phyloP scores from a whole-genome alignment of 2,888 invertebrate species.

The Heliconius sara region DNA sequence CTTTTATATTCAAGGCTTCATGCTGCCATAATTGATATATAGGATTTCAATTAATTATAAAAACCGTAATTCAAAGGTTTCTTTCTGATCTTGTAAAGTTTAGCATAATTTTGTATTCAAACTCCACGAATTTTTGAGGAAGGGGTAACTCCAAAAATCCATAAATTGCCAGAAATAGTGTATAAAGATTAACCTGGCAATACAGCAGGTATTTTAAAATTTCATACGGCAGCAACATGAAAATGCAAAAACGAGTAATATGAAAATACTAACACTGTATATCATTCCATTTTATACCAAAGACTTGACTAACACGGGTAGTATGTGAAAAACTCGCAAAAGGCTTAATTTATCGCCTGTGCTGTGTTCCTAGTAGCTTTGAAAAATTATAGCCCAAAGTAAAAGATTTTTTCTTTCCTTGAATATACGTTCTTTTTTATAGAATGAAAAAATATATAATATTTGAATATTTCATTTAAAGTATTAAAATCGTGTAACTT shows the following conservation, averaged over 20 bases:
- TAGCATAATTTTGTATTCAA: too few species aligned
- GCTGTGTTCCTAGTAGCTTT: constrained; percentile 13
- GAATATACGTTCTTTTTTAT: background rate
- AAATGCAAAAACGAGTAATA: constrained; percentile 5
- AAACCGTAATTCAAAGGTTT: too few species aligned
- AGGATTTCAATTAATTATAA: too few species aligned
- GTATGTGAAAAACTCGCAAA: constrained; percentile 29
- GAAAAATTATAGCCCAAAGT: constrained; percentile 22
- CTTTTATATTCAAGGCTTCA: too few species aligned
- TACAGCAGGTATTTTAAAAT: constrained; percentile 2
- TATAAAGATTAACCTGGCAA: background rate
- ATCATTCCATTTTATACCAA: constrained; percentile 23
- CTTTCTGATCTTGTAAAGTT: too few species aligned
- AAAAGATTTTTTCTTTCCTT: constrained; percentile 7
- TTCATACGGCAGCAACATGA: constrained; percentile 1
- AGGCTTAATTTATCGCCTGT: constrained; percentile 29
- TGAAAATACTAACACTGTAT: constrained; percentile 7
- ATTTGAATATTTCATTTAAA: too few species aligned
- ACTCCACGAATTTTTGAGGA: too few species aligned
- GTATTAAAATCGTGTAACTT: too few species aligned
- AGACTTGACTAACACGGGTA: constrained; percentile 21
- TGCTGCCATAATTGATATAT: too few species aligned
- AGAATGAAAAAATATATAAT: too few species aligned
- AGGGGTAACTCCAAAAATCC: background rate
- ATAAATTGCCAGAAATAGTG: background rate